phyloP scores from a whole-genome alignment of 2,797 vertebrate genomes.

The Sorex maritimensis region DNA sequence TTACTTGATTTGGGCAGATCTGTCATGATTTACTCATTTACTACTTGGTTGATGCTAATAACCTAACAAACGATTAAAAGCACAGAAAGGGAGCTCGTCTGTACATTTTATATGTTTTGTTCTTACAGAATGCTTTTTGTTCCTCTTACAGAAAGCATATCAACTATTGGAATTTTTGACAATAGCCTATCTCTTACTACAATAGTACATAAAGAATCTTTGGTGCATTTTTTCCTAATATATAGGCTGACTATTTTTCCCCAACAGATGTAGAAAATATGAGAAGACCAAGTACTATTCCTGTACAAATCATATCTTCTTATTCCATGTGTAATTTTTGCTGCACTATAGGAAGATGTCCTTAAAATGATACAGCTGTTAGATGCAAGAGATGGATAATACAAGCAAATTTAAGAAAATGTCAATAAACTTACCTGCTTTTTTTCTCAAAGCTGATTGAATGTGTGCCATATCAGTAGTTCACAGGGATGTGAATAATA shows the following conservation, averaged over 20 bases:
- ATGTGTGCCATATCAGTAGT: neutral
- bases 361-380: neutral
- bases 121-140: neutral
- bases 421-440: neutral
- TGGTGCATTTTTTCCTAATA: neutral
- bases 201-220: neutral
- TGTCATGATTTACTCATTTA: neutral
- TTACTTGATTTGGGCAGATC: neutral
- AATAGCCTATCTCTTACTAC: neutral
- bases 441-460: neutral
- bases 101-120: neutral
- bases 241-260: neutral
- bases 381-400: conserved; percentile 18
- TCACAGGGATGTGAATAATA: neutral
- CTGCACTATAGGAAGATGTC: neutral
- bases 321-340: conserved; percentile 38
- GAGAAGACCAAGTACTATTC: neutral
- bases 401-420: conserved; percentile 9
- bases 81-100: neutral
- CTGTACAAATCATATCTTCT: neutral
- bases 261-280: neutral
- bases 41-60: neutral
- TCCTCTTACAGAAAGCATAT: conserved; percentile 24
- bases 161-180: neutral
- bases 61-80: neutral